Evolutionary conservation across 2,888 invertebrate species (phyloP).

Genomic region (Nymphalis urticae): DNA sequence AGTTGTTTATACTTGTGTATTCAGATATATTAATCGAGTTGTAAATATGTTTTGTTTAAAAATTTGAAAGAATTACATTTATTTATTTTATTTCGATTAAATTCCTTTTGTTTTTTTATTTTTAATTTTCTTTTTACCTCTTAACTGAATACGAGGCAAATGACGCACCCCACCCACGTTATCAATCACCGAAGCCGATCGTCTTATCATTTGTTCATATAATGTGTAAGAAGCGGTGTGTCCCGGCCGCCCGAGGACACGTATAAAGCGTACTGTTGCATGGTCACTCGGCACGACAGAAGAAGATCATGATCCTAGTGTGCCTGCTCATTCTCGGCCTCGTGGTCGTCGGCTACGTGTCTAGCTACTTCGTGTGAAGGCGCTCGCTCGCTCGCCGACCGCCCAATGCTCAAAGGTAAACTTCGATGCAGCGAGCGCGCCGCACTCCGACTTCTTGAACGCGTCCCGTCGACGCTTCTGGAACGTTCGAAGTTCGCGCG

Average conservation of each 20-base stretch:
- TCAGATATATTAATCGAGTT: constrained; percentile 56
- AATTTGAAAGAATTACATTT: constrained; percentile 71
- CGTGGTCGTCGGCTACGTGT: constrained; percentile 88
- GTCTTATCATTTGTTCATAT: constrained; percentile 33
- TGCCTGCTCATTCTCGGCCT: constrained; percentile 92
- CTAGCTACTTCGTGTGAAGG: constrained; percentile 82
- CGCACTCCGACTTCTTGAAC: constrained; percentile 31
- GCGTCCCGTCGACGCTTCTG: constrained; percentile 19
- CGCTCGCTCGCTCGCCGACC: constrained; percentile 45
- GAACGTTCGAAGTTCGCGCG: constrained; percentile 42
- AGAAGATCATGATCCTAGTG: constrained; percentile 95
- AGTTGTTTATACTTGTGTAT: constrained; percentile 30
- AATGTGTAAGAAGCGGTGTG: constrained; percentile 43
- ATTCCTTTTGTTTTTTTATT: constrained; percentile 46
- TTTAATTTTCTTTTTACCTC: constrained; percentile 48
- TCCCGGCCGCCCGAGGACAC: constrained; percentile 49
- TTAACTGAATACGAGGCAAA: constrained; percentile 60
- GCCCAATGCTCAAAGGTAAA: constrained; percentile 75
- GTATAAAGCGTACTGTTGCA: constrained; percentile 77
- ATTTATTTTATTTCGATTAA: constrained; percentile 74
- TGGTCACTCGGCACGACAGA: constrained; percentile 82
- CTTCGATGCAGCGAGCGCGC: constrained; percentile 54
- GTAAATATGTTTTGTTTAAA: constrained; percentile 73
- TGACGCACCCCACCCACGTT: constrained; percentile 73
- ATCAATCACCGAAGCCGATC: constrained; percentile 40